Conservation (phyloP, 2,113 vertebrate species). For the Tenrec ecaudatus region DNA sequence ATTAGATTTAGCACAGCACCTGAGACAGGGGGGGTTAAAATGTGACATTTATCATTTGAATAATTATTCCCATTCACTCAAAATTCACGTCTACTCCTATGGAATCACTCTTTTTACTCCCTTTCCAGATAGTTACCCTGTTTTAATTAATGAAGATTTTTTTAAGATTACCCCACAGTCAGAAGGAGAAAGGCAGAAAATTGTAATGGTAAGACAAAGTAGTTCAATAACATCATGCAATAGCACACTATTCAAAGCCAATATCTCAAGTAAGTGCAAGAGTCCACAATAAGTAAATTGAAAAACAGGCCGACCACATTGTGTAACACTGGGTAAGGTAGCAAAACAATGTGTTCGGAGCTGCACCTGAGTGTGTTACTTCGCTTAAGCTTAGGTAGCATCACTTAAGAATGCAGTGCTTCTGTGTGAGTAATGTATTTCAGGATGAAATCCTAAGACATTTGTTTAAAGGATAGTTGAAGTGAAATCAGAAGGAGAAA, state of each 20-base stretch:
- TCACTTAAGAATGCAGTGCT: neutral
- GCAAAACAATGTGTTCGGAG: neutral
- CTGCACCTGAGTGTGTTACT: neutral
- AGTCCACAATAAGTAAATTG: neutral
- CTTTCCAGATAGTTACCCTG: neutral
- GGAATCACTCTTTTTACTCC: neutral
- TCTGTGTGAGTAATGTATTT: neutral
- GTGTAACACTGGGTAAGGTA: neutral
- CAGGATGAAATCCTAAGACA: neutral
- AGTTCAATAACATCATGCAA: neutral
- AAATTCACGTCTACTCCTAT: conserved; percentile 32
- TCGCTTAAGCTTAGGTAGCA: neutral
- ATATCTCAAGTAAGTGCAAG: neutral
- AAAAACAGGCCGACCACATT: neutral
- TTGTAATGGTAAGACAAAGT: conserved; percentile 3
- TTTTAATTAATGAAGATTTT: conserved; percentile 43
- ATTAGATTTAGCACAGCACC: conserved; percentile 35
- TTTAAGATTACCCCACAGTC: neutral
- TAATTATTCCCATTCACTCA: neutral
- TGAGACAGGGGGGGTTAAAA: neutral
- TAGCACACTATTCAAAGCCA: neutral
- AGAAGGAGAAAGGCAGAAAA: neutral
- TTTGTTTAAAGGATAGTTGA: neutral
- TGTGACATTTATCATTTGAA: conserved; percentile 5
- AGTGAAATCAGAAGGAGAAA: neutral